phyloP scores from a whole-genome alignment of 2,888 invertebrate species.

The Leptinotarsa juncta region DNA sequence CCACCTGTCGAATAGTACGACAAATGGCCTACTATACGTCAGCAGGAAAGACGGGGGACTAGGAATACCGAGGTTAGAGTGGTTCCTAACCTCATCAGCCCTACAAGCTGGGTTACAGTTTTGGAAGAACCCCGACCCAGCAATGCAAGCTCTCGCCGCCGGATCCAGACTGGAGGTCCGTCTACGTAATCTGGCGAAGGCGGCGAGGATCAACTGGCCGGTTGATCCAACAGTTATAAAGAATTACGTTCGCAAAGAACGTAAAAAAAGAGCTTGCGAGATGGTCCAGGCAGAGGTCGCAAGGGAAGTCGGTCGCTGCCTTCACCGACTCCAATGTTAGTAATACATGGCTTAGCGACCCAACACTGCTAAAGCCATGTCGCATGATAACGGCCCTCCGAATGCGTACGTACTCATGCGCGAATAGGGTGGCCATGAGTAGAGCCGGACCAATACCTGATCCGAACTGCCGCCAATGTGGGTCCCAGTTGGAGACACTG shows the following conservation, averaged over 20 bases:
- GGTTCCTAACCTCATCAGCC: too few species aligned
- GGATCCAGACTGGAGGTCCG: slow-evolving; percentile 53
- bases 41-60: too few species aligned
- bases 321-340: slow-evolving; percentile 47
- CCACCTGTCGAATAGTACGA: too few species aligned
- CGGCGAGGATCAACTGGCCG: slow-evolving; percentile 41
- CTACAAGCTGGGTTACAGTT: too few species aligned
- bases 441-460: slow-evolving; percentile 48
- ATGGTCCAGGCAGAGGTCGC: slow-evolving; percentile 48
- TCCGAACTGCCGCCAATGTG: slow-evolving; percentile 53
- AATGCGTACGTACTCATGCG: slow-evolving; percentile 54
- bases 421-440: slow-evolving; percentile 48
- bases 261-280: slow-evolving; percentile 41
- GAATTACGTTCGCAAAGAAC: slow-evolving; percentile 31
- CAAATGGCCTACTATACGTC: too few species aligned
- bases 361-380: slow-evolving; percentile 51
- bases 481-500: slow-evolving; percentile 53
- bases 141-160: slow-evolving; percentile 47
- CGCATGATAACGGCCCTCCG: slow-evolving; percentile 51
- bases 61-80: too few species aligned
- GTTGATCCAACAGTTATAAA: not conserved
- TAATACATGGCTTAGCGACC: slow-evolving; percentile 50
- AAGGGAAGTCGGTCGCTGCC: slow-evolving; percentile 47
- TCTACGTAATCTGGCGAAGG: slow-evolving; percentile 29
- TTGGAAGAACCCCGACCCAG: slow-evolving; percentile 29